Conservation (phyloP, 2,888 invertebrate species). For the Anoncus sp. region DNA sequence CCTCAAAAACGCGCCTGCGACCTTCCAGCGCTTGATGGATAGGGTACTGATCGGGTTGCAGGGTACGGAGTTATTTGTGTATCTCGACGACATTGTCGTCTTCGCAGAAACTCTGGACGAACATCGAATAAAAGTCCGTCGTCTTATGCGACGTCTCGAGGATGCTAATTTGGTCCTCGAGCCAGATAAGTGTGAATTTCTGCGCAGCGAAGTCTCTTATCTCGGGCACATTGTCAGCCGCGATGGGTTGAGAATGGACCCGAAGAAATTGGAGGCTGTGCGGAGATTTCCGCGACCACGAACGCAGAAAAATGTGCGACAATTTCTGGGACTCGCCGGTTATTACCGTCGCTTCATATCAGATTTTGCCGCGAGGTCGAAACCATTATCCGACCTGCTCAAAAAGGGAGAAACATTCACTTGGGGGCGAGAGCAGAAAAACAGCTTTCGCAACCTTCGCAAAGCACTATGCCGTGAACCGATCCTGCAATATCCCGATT, state of each 20-base stretch:
- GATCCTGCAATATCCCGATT: not conserved
- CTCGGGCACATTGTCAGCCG: constrained; percentile 30
- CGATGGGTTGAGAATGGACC: constrained; percentile 53
- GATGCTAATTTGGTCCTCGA: constrained; percentile 45
- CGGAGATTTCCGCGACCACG: constrained; percentile 30
- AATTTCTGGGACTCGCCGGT: constrained; percentile 52
- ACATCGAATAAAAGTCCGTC: constrained; percentile 23
- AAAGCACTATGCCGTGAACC: not conserved
- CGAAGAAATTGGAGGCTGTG: constrained; percentile 50
- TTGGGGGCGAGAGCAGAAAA: constrained; percentile 44
- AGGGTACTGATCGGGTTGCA: not conserved
- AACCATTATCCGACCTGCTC: constrained; percentile 43
- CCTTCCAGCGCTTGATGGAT: constrained; percentile 3
- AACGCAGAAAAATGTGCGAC: constrained; percentile 32
- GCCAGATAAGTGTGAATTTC: constrained; percentile 61
- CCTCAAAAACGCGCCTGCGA: constrained; percentile 16
- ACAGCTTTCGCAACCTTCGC: not conserved
- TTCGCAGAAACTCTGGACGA: not conserved
- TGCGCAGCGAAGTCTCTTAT: constrained; percentile 16
- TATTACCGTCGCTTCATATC: constrained; percentile 28
- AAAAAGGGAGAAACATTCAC: constrained; percentile 37
- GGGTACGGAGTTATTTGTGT: not conserved
- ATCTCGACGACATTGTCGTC: constrained; percentile 3
- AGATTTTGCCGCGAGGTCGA: constrained; percentile 19
- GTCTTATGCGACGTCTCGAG: constrained; percentile 42